These are phyloP conservation scores for Dryobota labecula DNA, from an alignment of 2,888 invertebrate genomes.

Conservation along the genomic window DNA sequence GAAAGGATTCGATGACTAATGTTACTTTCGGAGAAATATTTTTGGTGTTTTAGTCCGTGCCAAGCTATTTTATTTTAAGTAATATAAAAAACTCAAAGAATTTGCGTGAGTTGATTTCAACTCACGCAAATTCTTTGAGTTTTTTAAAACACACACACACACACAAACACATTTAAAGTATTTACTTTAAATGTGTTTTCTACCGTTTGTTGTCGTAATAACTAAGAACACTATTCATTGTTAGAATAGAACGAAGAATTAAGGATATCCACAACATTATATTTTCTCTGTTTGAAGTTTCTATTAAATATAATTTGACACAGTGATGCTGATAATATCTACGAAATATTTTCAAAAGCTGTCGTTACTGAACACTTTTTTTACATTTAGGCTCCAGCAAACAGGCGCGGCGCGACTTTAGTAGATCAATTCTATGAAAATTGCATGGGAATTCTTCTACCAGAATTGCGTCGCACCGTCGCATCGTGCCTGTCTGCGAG, in stretches of 20 bases:
- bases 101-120: background rate
- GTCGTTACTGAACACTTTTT: no score
- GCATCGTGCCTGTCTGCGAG: no score
- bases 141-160: no score
- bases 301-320: background rate
- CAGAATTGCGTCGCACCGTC: no score
- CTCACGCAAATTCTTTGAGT: no score
- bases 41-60: background rate
- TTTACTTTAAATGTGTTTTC: background rate
- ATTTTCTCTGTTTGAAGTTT: slow-evolving; percentile 9
- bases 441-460: no score
- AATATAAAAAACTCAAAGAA: background rate
- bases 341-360: background rate
- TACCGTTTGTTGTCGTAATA: no score
- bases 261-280: slow-evolving; percentile 8
- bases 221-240: background rate
- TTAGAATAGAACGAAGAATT: background rate
- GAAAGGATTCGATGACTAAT: slow-evolving; percentile 7
- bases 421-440: no score
- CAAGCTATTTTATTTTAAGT: background rate
- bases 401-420: no score
- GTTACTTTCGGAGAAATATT: background rate
- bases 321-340: background rate
- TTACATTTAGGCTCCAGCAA: no score
- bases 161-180: no score